Evolutionary conservation across 2,113 vertebrate genomes (phyloP).

Genomic region (Seriola rivoliana): DNA sequence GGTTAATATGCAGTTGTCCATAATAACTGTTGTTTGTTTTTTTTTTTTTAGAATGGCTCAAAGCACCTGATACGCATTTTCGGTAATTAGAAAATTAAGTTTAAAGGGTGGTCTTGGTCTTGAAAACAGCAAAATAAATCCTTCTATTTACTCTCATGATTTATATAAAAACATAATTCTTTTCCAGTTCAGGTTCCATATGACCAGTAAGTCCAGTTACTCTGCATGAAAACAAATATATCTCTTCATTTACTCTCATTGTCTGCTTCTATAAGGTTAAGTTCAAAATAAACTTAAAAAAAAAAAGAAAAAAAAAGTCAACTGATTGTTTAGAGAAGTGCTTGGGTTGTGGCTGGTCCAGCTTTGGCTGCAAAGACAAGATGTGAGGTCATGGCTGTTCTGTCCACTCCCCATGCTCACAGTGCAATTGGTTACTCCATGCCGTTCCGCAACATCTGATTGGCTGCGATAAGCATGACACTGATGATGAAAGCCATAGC

Average conservation of each 20-base stretch:
- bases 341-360: slow-evolving; percentile 74
- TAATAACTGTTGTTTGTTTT: slow-evolving; percentile 37
- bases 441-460: slow-evolving; percentile 98
- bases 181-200: slow-evolving; percentile 38
- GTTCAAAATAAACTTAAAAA: slow-evolving; percentile 43
- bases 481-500: slow-evolving; percentile 99
- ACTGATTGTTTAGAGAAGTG: slow-evolving; percentile 72
- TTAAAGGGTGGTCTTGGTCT: slow-evolving; percentile 72
- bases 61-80: slow-evolving; percentile 77
- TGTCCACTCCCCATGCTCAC: slow-evolving; percentile 81
- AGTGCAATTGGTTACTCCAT: slow-evolving; percentile 93
- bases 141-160: slow-evolving; percentile 7
- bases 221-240: slow-evolving; percentile 38
- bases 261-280: slow-evolving; percentile 39
- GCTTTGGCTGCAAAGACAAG: slow-evolving; percentile 76
- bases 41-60: slow-evolving; percentile 69
- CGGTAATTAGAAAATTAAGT: slow-evolving; percentile 69
- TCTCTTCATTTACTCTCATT: slow-evolving; percentile 12
- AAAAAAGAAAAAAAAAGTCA: slow-evolving; percentile 33
- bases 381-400: slow-evolving; percentile 75
- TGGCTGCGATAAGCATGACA: slow-evolving; percentile 99
- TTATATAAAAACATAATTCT: slow-evolving; percentile 60
- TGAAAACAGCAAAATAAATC: slow-evolving; percentile 54
- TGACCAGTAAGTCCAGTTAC: slow-evolving; percentile 42
- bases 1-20: slow-evolving; percentile 47